These are phyloP conservation scores for Mycogona germanica DNA, from an alignment of 2,888 invertebrate genomes.

Conservation along the genomic window DNA sequence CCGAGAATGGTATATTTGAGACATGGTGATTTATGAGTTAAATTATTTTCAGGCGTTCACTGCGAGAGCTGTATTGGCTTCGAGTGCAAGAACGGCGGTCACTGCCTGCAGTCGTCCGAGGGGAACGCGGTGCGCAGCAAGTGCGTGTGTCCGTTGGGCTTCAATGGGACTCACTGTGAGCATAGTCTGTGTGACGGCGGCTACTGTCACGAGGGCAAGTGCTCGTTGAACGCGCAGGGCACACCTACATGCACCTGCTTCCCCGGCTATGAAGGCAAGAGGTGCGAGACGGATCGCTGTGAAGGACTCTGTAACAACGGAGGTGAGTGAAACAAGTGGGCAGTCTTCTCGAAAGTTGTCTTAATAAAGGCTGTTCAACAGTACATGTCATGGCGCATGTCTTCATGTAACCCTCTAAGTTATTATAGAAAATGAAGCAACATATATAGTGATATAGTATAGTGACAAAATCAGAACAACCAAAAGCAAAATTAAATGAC, in stretches of 20 bases:
- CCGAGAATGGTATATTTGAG: too few species aligned
- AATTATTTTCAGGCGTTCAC: conserved; percentile 20
- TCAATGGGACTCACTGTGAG: conserved; percentile 41
- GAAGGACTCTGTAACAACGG: conserved; percentile 46
- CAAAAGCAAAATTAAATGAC: too few species aligned
- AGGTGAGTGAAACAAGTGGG: conserved; percentile 38
- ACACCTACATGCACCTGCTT: conserved; percentile 39
- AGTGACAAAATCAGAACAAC: too few species aligned
- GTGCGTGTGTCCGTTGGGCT: conserved; percentile 47
- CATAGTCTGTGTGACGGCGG: conserved; percentile 34
- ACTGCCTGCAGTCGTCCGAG: conserved; percentile 24
- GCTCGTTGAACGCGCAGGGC: conserved; percentile 31
- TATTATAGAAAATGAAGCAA: too few species aligned
- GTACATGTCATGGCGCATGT: neutral
- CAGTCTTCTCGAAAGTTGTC: too few species aligned
- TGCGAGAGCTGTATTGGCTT: conserved; percentile 26
- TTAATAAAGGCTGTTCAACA: too few species aligned
- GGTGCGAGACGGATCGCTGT: conserved; percentile 48
- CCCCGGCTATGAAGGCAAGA: conserved; percentile 43
- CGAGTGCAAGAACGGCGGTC: conserved; percentile 48
- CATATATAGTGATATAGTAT: too few species aligned
- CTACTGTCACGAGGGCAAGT: conserved; percentile 38
- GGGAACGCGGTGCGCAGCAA: conserved; percentile 20
- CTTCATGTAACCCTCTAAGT: too few species aligned
- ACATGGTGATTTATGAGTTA: too few species aligned